Percentiles rank a stretch among this genome's conserved stretches.
phyloP scores from a whole-genome alignment of 2,113 vertebrate species.

The Halcyon malimbica region DNA sequence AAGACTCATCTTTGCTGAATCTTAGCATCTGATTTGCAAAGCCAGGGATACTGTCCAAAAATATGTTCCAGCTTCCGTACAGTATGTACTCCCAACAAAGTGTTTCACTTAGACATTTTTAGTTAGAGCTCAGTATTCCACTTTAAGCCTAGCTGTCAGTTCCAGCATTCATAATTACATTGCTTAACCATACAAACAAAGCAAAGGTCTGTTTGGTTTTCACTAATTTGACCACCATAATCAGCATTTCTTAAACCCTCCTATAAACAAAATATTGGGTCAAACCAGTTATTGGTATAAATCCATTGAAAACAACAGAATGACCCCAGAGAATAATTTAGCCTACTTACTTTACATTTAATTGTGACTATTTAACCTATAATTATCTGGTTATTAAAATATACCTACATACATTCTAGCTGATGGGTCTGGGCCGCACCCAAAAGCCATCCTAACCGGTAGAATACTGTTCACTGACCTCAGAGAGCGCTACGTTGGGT shows the following conservation, averaged over 20 bases:
- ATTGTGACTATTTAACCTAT: neutral
- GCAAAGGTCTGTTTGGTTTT: slow-evolving; percentile 36
- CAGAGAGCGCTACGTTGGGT: neutral
- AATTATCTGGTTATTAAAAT: slow-evolving; percentile 19
- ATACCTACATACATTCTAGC: neutral
- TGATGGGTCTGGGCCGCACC: neutral
- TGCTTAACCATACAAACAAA: slow-evolving; percentile 45
- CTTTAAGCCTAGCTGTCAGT: neutral
- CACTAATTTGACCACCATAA: slow-evolving; percentile 35
- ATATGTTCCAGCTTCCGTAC: slow-evolving; percentile 63
- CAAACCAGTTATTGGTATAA: slow-evolving; percentile 10
- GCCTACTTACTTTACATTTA: slow-evolving; percentile 2
- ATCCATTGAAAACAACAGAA: neutral
- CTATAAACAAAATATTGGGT: slow-evolving; percentile 41
- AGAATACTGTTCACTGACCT: neutral
- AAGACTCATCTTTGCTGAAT: slow-evolving; percentile 31
- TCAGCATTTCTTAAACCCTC: slow-evolving; percentile 30
- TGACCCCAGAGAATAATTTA: slow-evolving; percentile 18
- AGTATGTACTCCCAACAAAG: slow-evolving; percentile 65
- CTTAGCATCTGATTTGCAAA: slow-evolving; percentile 55
- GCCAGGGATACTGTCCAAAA: slow-evolving; percentile 64
- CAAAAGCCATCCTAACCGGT: neutral
- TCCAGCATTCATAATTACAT: slow-evolving; percentile 38
- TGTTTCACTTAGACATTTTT: slow-evolving; percentile 51
- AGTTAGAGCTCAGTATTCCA: slow-evolving; percentile 36